Base-by-base conservation (phyloP, 2,797 vertebrate genomes). In the Hydrolagus colliei region DNA sequence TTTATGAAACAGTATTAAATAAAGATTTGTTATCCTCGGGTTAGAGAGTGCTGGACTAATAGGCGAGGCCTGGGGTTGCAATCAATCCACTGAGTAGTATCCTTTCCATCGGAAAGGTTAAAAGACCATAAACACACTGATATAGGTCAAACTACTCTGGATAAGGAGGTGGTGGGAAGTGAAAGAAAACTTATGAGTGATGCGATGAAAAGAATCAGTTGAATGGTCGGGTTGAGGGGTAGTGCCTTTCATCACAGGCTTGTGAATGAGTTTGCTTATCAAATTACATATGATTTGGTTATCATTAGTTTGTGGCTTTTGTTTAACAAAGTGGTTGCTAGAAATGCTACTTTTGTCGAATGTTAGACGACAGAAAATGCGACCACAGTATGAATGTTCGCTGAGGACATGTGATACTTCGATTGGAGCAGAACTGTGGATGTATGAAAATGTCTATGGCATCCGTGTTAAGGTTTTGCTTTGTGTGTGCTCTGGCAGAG, bases 401-500 rank as follows among this genome's bases (percentile, higher is more conserved):
- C 35, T 52, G 9, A 11, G 9, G 14, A 76, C 74, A 76, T 52
- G 4, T n/a, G 75, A 52, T 52, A 52, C 41, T 18, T 77, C 18
- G 20, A n/a, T 59, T 76, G 41, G 41, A 61, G 18, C 41, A 52
- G 9, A 4, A 10, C 61, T 18, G 75, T 61, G 59, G 18, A 77
- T 61, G 9, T 77, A n/a, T 2, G 32, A 77, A 59, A 10, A 10
- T 61, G 52, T 77, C 61, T 61, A 16, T 27, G 20, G 67, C 41
- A 14, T 11, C 12, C 20, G 14, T 32, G 18, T 71, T 84, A 84
- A 84, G 71, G 16, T 35, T 41, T 84, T 65, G 61, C 62, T 65
- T 27, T 27, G 27, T 80, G 27, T 67, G 4, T 68, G 20, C 75
- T 41, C 14, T 71, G 4, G 52, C 87, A 89, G 89, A 90, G 92